phyloP scores from a whole-genome alignment of 2,113 vertebrate genomes.

The Silurus asotus region DNA sequence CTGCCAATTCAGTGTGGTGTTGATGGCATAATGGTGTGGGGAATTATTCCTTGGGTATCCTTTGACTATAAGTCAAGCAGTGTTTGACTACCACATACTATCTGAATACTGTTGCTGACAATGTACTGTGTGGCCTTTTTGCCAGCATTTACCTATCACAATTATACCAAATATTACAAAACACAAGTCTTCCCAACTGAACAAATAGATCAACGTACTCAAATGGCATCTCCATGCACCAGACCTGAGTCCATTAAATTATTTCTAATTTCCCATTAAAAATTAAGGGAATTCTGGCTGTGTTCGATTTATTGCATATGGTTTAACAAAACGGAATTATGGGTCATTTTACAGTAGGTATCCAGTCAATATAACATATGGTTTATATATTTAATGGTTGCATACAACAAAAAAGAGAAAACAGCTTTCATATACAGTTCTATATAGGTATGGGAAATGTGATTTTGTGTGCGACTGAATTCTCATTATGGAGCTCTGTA shows the following conservation, averaged over 20 bases:
- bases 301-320: background rate
- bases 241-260: background rate
- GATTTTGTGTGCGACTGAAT: background rate
- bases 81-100: background rate
- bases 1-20: background rate
- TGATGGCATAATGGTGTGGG: background rate
- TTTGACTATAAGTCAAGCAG: background rate
- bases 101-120: background rate
- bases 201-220: background rate
- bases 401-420: background rate
- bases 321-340: background rate
- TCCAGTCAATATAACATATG: background rate
- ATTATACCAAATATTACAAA: too few relatives aligned
- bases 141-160: background rate
- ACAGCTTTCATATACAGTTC: background rate
- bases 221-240: background rate
- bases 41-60: background rate
- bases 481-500: background rate
- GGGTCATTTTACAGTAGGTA: background rate
- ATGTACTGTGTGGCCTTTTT: background rate
- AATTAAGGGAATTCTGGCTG: background rate
- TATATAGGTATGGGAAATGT: background rate
- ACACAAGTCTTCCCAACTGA: background rate
- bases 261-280: background rate
- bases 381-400: background rate